Base-by-base conservation (phyloP, 2,888 invertebrate species). In the Leucozona laternaria region DNA sequence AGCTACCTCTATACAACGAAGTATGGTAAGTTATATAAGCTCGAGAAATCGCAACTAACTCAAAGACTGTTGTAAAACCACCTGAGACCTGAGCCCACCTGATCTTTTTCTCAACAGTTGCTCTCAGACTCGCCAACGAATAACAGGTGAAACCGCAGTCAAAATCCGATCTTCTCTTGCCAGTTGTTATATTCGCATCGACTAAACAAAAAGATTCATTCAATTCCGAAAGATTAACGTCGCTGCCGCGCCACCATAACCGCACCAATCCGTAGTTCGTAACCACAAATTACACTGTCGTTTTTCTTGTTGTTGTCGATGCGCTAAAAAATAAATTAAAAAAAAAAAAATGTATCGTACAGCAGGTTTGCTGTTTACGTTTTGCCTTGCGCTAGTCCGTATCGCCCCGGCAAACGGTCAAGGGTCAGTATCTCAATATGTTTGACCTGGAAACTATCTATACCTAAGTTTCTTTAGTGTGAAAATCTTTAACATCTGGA, bases 111-210 rank as follows among this genome's bases (percentile, higher is more conserved):
- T 77, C 68, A 57, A 73, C 85, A 85, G 85, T 85, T 68, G 73
- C 85, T 73, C 85, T 48, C 72, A 78, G 77, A 77, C 77, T 58
- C 77, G 85, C 81, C 60, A 81, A 68, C 81, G 68, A 77, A 73
- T 77, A 85, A 81, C 85, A 85, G 85, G 85, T 85, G 85, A 85
- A 85, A 81, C 76, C 68, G 40, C 77, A 73, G 68, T 57, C 40
- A 31, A 31, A 73, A 62, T 81, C 50, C 85, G 68, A 55, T 72
- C 53, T 85, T 66, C 28, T 22, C 6, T 4, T 28, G 6, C 6
- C 6, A 31, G 10, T 15, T 34, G n/a, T 34, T 57, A 31, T 20
- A 43, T 57, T 48, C 72, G 58, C 25, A 66, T 48, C 62, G 3
- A 13, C 4, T n/a, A 72, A 79, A 48, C 8, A 68, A 50, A 79